Evolutionary conservation across 2,113 vertebrate species (phyloP).

Genomic region (Mus pahari): DNA sequence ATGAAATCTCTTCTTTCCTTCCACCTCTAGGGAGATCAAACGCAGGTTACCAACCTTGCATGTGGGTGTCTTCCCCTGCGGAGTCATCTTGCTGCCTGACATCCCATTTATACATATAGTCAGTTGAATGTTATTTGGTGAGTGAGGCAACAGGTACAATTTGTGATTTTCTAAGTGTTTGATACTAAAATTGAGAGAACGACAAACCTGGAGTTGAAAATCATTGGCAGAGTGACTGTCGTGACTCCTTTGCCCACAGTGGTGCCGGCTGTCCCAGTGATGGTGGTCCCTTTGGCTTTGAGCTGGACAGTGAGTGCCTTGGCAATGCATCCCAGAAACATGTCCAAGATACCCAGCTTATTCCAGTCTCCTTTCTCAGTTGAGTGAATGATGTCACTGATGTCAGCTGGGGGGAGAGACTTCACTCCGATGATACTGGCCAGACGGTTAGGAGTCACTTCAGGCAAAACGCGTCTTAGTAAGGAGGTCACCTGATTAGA

Average conservation of each 20-base stretch:
- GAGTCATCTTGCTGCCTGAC: background rate
- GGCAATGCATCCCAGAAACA: constrained; percentile 99
- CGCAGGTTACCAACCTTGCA: background rate
- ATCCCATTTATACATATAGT: constrained; percentile 27
- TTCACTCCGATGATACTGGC: constrained; percentile 99
- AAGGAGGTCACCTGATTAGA: constrained; percentile 94
- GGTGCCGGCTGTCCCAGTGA: constrained; percentile 95
- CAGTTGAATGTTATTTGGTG: background rate
- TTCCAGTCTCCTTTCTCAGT: constrained; percentile 99
- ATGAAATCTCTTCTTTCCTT: background rate
- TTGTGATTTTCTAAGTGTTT: constrained; percentile 12
- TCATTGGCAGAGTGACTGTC: constrained; percentile 98
- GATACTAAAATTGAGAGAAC: background rate
- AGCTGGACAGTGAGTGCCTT: constrained; percentile 99
- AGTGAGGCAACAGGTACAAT: background rate
- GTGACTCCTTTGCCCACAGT: constrained; percentile 98
- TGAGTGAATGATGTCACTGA: constrained; percentile 99
- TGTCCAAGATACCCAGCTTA: constrained; percentile 97
- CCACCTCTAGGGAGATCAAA: background rate
- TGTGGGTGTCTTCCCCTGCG: background rate
- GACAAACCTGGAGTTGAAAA: constrained; percentile 98
- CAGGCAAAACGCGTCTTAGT: constrained; percentile 95
- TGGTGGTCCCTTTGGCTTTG: constrained; percentile 98
- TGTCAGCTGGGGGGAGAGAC: constrained; percentile 97
- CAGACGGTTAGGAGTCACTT: constrained; percentile 96